phyloP scores from a whole-genome alignment of 2,888 invertebrate genomes.

The Galerucella nymphaeae region DNA sequence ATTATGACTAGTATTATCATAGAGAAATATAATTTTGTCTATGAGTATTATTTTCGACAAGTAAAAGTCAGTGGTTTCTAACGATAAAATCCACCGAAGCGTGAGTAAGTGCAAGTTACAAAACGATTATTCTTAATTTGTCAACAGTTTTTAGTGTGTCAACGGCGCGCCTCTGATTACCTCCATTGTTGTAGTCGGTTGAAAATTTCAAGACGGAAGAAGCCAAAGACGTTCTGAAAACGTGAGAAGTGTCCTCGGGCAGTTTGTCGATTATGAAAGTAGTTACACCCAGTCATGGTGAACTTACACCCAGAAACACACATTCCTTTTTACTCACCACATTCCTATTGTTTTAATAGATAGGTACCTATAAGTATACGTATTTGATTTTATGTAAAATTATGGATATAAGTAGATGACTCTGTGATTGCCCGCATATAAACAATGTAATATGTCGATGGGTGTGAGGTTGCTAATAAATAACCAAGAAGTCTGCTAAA shows the following conservation, averaged over 20 bases:
- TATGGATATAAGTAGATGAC: not conserved
- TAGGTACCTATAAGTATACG: not conserved
- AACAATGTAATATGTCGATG: not conserved
- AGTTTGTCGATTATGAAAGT: slow-evolving; percentile 56
- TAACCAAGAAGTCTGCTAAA: too few relatives aligned
- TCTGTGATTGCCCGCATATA: not conserved
- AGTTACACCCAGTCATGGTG: slow-evolving; percentile 55
- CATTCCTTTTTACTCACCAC: slow-evolving; percentile 52
- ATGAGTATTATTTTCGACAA: not conserved
- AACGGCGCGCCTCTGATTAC: slow-evolving; percentile 18
- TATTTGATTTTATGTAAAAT: slow-evolving; percentile 24
- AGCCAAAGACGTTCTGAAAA: slow-evolving; percentile 39
- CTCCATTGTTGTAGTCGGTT: slow-evolving; percentile 20
- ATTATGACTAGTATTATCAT: too few relatives aligned
- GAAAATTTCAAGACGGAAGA: slow-evolving; percentile 39
- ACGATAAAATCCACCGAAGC: not conserved
- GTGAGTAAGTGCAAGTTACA: not conserved
- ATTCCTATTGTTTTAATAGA: slow-evolving; percentile 21
- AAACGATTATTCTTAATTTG: slow-evolving; percentile 5
- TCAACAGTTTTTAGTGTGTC: slow-evolving; percentile 20
- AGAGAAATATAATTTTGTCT: too few relatives aligned
- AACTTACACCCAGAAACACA: slow-evolving; percentile 62
- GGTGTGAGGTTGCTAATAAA: not conserved
- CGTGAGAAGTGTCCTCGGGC: slow-evolving; percentile 49
- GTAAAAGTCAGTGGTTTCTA: not conserved